These are phyloP conservation scores for Drosophila parthenogenetica DNA, from an alignment of 2,888 invertebrate genomes.

Conservation along the genomic window DNA sequence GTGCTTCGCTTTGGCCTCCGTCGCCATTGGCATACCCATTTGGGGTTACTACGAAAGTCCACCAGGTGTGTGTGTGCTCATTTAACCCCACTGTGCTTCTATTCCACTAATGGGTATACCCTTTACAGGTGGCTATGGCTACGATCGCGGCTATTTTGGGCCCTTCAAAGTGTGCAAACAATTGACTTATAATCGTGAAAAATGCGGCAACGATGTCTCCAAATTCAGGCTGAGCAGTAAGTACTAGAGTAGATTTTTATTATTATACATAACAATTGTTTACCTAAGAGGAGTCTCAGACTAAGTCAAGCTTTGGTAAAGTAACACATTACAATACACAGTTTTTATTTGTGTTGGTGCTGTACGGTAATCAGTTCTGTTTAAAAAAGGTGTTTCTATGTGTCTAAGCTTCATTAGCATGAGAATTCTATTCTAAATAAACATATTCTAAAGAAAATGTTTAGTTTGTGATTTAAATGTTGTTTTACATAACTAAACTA, in stretches of 20 bases:
- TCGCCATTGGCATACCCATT: constrained; percentile 92
- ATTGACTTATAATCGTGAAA: constrained; percentile 92
- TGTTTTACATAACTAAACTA: too few species aligned
- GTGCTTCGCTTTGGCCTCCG: constrained; percentile 92
- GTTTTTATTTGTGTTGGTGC: too few species aligned
- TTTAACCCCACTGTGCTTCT: background rate
- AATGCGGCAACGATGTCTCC: constrained; percentile 91
- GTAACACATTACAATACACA: too few species aligned
- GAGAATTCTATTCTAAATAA: too few species aligned
- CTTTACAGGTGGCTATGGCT: constrained; percentile 85
- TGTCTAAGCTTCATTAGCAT: too few species aligned
- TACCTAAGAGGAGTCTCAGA: too few species aligned
- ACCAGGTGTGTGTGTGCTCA: constrained; percentile 86
- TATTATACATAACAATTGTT: background rate
- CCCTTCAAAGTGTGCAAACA: constrained; percentile 95
- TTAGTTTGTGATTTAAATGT: too few species aligned
- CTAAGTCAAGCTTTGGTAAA: too few species aligned
- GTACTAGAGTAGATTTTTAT: constrained; percentile 76
- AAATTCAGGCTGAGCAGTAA: constrained; percentile 92
- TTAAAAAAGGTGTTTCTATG: too few species aligned
- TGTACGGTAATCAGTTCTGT: too few species aligned
- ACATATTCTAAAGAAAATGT: too few species aligned
- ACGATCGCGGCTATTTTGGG: constrained; percentile 94
- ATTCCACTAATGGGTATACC: background rate
- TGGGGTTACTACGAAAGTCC: constrained; percentile 92